These are phyloP conservation scores for Acanthosepion esculentum DNA, from an alignment of 2,888 invertebrate species.

Conservation along the genomic window DNA sequence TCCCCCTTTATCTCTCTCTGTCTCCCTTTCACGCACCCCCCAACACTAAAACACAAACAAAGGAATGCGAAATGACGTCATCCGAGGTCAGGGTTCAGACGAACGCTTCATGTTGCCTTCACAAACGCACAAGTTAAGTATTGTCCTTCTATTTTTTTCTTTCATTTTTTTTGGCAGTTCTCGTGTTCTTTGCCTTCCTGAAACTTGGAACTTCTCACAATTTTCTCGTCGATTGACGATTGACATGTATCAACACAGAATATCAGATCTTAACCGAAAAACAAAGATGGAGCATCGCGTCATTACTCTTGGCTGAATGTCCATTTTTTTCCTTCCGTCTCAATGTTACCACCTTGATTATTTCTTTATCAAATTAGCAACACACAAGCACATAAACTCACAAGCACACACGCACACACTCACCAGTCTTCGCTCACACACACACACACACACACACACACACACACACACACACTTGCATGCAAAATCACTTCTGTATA, in stretches of 20 bases:
- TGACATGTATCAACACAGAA: background rate
- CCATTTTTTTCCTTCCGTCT: background rate
- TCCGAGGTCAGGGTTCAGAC: background rate
- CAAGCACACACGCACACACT: too few relatives aligned
- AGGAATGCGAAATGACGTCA: background rate
- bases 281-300: background rate
- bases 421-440: too few relatives aligned
- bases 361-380: too few relatives aligned
- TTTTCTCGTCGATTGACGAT: background rate
- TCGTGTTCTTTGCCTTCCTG: too few relatives aligned
- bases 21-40: background rate
- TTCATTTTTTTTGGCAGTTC: too few relatives aligned
- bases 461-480: too few relatives aligned
- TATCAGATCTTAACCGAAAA: background rate
- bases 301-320: background rate
- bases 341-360: background rate
- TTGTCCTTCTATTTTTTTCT: background rate
- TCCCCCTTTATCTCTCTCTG: background rate
- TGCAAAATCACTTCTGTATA: too few relatives aligned
- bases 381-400: too few relatives aligned
- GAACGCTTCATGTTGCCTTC: background rate
- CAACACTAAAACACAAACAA: background rate
- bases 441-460: too few relatives aligned
- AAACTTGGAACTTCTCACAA: too few relatives aligned
- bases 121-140: background rate